A percentile compares a stretch with the other conserved stretches of the same genome.
Evolutionary conservation across 2,797 vertebrate species (phyloP).

Genomic region (Knipowitschia caucasica): DNA sequence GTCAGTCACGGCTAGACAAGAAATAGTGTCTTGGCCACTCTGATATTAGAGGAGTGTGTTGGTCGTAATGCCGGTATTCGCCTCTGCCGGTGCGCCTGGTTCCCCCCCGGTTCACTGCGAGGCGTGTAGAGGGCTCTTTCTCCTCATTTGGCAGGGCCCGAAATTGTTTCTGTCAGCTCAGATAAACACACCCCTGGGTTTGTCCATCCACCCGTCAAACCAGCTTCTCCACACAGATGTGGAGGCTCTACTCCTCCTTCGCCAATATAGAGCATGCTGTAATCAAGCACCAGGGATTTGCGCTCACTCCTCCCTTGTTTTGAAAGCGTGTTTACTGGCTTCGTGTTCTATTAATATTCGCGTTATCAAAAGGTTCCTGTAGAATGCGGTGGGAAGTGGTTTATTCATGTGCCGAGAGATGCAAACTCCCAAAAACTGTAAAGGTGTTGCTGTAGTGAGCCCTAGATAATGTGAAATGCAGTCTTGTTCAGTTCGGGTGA

Average conservation of each 20-base stretch:
- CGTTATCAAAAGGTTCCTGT: conserved; percentile 42
- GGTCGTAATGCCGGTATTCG: conserved; percentile 29
- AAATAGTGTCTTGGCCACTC: conserved; percentile 7
- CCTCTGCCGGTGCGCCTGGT: conserved; percentile 42
- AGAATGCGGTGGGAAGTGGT: conserved; percentile 40
- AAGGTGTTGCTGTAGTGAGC: background rate
- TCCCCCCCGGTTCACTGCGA: conserved; percentile 49
- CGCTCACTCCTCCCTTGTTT: conserved; percentile 34
- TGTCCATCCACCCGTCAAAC: conserved; percentile 56
- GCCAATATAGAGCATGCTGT: conserved; percentile 30
- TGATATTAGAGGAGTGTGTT: conserved; percentile 30
- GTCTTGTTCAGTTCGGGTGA: background rate
- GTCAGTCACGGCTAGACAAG: conserved; percentile 18
- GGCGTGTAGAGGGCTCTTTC: conserved; percentile 43
- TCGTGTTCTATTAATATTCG: conserved; percentile 42
- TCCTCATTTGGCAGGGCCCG: conserved; percentile 62
- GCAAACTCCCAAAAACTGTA: conserved; percentile 4
- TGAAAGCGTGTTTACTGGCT: conserved; percentile 44
- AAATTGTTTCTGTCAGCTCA: conserved; percentile 79
- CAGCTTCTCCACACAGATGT: conserved; percentile 24
- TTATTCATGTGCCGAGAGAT: conserved; percentile 38
- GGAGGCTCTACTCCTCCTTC: conserved; percentile 11
- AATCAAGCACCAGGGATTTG: conserved; percentile 39
- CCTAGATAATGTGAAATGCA: background rate
- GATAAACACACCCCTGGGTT: conserved; percentile 70